These are phyloP conservation scores for Danio choprae DNA, from an alignment of 2,797 vertebrate species.

Conservation along the genomic window DNA sequence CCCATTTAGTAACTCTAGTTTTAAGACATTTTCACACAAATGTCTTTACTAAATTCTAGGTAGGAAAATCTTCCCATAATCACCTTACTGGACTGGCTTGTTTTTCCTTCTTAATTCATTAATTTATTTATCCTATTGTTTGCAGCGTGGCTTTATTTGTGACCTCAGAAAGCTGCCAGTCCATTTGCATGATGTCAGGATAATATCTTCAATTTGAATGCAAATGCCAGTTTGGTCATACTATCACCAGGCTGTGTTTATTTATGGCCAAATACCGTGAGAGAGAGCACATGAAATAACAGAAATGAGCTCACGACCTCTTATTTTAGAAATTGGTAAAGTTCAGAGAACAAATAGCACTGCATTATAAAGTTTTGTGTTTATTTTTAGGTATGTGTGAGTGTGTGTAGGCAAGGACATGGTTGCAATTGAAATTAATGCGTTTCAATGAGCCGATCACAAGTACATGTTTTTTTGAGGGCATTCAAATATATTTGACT, in stretches of 20 bases:
- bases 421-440: too few species aligned
- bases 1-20: too few species aligned
- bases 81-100: too few species aligned
- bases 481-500: too few species aligned
- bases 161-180: constrained; percentile 3
- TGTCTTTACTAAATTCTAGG: too few species aligned
- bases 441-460: too few species aligned
- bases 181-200: constrained; percentile 35
- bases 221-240: constrained; percentile 17
- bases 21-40: too few species aligned
- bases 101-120: too few species aligned
- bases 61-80: too few species aligned
- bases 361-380: neutral
- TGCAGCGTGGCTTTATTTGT: neutral
- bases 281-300: neutral
- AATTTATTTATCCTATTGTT: too few species aligned
- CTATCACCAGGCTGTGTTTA: constrained; percentile 30
- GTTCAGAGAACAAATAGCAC: neutral
- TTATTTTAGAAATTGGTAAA: neutral
- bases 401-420: too few species aligned
- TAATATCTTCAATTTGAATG: constrained; percentile 37
- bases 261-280: constrained; percentile 22
- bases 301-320: neutral
- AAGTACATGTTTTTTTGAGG: too few species aligned
- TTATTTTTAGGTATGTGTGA: neutral